Conservation (phyloP, 1,140 invertebrate species). For the Trichonephila inaurata region DNA sequence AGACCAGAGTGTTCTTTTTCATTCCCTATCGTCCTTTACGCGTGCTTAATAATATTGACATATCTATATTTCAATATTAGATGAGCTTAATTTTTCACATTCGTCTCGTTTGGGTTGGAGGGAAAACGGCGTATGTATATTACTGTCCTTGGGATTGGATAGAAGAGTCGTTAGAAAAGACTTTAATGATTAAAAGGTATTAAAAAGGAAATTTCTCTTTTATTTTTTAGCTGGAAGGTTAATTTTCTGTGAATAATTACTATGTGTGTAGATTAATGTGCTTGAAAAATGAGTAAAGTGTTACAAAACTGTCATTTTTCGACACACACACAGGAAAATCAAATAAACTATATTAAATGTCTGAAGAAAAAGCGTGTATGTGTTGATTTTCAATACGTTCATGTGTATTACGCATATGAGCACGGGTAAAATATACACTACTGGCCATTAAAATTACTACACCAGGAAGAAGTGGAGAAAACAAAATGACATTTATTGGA, state of each 20-base stretch:
- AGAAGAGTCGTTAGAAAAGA: not conserved
- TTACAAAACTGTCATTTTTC: too few relatives aligned
- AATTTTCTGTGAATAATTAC: not conserved
- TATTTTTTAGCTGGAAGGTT: not conserved
- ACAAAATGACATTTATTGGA: too few relatives aligned
- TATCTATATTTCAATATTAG: conserved; percentile 24
- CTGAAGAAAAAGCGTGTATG: too few relatives aligned
- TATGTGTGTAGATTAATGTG: not conserved
- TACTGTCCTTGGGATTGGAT: not conserved
- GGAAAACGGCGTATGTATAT: not conserved
- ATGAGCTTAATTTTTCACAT: not conserved
- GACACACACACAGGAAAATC: too few relatives aligned
- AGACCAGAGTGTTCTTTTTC: not conserved
- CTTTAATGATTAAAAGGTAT: not conserved
- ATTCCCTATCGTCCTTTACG: not conserved
- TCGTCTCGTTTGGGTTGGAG: not conserved
- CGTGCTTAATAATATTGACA: conserved; percentile 5
- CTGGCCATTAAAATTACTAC: too few relatives aligned
- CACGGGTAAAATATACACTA: too few relatives aligned
- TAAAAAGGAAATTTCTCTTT: not conserved
- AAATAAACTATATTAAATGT: too few relatives aligned
- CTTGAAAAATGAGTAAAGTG: not conserved
- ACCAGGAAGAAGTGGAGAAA: too few relatives aligned
- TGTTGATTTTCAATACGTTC: too few relatives aligned
- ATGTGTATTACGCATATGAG: too few relatives aligned